Percentiles rank a stretch among this genome's conserved stretches.
These are phyloP conservation scores for Drosophila equinoxialis DNA, from an alignment of 1,140 invertebrate species.

Conservation along the genomic window DNA sequence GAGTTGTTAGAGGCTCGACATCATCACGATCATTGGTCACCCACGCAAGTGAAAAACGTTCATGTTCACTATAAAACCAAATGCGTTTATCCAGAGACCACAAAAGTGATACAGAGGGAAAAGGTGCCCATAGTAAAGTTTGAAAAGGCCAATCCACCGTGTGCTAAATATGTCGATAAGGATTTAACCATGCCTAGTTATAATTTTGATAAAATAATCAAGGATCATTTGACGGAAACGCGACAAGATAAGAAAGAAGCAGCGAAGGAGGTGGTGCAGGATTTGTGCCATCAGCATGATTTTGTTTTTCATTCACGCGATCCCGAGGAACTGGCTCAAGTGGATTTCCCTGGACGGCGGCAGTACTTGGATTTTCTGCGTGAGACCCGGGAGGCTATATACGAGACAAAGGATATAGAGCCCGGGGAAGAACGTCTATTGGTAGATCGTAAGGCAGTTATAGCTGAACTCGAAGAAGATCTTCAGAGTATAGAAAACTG, in stretches of 20 bases:
- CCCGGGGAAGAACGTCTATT: conserved; percentile 55
- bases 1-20: conserved; percentile 67
- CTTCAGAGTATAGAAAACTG: conserved; percentile 75
- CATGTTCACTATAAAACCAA: conserved; percentile 76
- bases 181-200: conserved; percentile 60
- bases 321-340: conserved; percentile 50
- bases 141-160: conserved; percentile 61
- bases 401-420: conserved; percentile 66
- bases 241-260: conserved; percentile 43
- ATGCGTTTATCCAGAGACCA: conserved; percentile 57
- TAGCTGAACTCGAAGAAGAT: conserved; percentile 70
- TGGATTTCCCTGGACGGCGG: conserved; percentile 62
- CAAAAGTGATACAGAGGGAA: conserved; percentile 34
- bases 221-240: conserved; percentile 54
- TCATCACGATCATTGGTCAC: conserved; percentile 76
- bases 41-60: conserved; percentile 68
- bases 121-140: conserved; percentile 48
- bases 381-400: conserved; percentile 58
- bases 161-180: conserved; percentile 52
- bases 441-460: conserved; percentile 55
- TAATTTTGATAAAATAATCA: conserved; percentile 60
- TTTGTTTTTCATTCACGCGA: conserved; percentile 66
- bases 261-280: conserved; percentile 30
- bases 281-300: conserved; percentile 59
- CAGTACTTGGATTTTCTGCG: conserved; percentile 67